These are phyloP conservation scores for Vicugna pacos DNA, from an alignment of 2,113 vertebrate genomes.

Conservation along the genomic window DNA sequence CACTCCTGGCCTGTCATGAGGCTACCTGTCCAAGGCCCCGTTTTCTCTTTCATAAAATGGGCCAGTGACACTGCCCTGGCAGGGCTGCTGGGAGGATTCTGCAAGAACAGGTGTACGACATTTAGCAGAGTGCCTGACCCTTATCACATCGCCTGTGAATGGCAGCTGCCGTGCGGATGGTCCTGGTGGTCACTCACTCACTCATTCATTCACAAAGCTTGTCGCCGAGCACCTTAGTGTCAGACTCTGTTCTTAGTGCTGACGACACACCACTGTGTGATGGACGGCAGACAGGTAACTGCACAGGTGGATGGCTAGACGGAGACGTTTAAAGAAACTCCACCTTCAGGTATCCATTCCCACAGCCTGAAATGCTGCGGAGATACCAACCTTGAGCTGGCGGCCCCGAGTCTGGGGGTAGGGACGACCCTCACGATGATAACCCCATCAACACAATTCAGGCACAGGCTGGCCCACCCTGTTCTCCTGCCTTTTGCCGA, in stretches of 20 bases:
- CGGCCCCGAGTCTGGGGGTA: no score
- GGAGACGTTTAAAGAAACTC: not conserved
- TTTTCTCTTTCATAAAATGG: not conserved
- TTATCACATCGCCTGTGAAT: accelerated
- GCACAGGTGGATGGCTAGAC: not conserved
- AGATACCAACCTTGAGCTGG: not conserved
- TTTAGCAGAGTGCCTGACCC: not conserved
- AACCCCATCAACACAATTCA: accelerated
- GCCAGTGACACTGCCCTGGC: not conserved
- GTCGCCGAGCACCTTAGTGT: accelerated
- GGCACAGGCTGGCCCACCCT: not conserved
- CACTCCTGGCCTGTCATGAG: not conserved
- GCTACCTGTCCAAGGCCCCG: not conserved
- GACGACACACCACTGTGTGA: not conserved
- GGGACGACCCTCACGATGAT: accelerated
- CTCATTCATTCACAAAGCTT: not conserved
- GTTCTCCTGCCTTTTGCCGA: not conserved
- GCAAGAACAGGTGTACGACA: accelerated
- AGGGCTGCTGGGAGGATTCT: not conserved
- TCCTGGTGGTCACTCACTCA: not conserved
- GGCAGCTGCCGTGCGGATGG: not conserved
- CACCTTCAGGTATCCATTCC: accelerated
- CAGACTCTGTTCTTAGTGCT: not conserved
- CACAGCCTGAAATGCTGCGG: not conserved
- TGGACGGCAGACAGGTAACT: not conserved